Evolutionary conservation across 37 sponge, comb jelly and placozoan species (phyloP).

Genomic region (Halisarca cf. caerulea): DNA sequence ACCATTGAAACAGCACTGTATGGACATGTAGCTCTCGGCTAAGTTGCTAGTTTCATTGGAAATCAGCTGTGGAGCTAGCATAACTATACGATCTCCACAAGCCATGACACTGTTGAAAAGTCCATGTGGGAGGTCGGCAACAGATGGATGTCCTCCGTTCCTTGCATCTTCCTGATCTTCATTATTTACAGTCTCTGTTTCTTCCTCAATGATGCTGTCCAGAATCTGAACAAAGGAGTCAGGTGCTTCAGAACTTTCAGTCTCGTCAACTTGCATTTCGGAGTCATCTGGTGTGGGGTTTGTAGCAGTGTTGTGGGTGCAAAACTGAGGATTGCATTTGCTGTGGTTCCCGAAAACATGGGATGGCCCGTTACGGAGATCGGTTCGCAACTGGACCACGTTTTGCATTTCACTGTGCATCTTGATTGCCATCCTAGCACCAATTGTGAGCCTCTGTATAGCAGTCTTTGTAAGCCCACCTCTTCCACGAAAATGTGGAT

Average conservation of each 20-base stretch:
- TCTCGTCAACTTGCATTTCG: not conserved
- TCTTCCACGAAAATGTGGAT: constrained; percentile 7
- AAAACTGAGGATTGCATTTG: constrained; percentile 7
- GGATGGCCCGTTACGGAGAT: not conserved
- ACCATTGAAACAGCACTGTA: constrained; percentile 22
- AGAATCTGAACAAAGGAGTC: not conserved
- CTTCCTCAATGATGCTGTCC: not conserved
- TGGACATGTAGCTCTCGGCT: constrained; percentile 37
- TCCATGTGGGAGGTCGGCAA: not conserved
- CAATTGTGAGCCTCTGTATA: not conserved
- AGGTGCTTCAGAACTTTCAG: not conserved
- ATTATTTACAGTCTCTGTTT: not conserved
- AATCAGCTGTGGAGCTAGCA: constrained; percentile 16
- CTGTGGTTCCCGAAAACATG: constrained; percentile 11
- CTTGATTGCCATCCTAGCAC: not conserved
- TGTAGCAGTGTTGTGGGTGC: not conserved
- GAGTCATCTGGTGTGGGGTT: not conserved
- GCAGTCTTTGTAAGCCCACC: not conserved
- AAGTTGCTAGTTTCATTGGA: constrained; percentile 39
- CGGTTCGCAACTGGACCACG: not conserved
- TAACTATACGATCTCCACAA: constrained; percentile 23
- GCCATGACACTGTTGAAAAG: not conserved
- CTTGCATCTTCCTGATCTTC: not conserved
- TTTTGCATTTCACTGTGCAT: not conserved
- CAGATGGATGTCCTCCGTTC: not conserved